These are phyloP conservation scores for Fratercula arctica DNA, from an alignment of 2,797 vertebrate genomes.

Conservation along the genomic window DNA sequence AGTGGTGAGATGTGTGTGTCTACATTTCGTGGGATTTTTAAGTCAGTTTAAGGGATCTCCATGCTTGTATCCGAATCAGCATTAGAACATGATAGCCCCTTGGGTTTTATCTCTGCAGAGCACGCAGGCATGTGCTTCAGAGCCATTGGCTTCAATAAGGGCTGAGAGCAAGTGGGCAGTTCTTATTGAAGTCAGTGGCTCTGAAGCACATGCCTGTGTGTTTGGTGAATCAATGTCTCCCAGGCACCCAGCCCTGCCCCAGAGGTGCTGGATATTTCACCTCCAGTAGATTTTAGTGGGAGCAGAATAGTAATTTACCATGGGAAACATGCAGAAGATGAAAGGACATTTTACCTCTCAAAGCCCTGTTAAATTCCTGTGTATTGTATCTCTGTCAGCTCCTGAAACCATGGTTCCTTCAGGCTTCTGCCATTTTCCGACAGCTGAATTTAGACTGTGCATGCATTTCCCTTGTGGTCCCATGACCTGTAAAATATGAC, in stretches of 20 bases:
- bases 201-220: not conserved
- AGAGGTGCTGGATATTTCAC: not conserved
- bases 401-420: not conserved
- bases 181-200: not conserved
- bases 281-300: not conserved
- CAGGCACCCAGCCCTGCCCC: not conserved
- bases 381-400: not conserved
- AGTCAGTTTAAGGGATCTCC: not conserved
- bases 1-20: not conserved
- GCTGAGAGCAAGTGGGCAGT: not conserved
- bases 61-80: accelerated
- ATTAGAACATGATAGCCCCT: not conserved
- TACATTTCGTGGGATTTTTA: not conserved
- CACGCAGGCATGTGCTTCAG: not conserved
- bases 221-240: not conserved
- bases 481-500: not conserved
- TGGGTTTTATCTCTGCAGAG: not conserved
- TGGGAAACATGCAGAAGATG: not conserved
- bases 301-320: not conserved
- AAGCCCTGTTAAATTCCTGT: not conserved
- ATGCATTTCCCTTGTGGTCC: not conserved
- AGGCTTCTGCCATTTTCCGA: not conserved
- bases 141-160: not conserved
- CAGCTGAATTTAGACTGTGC: not conserved
- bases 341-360: not conserved